Conservation (phyloP, 2,888 invertebrate genomes). For the Elysia crispata region DNA sequence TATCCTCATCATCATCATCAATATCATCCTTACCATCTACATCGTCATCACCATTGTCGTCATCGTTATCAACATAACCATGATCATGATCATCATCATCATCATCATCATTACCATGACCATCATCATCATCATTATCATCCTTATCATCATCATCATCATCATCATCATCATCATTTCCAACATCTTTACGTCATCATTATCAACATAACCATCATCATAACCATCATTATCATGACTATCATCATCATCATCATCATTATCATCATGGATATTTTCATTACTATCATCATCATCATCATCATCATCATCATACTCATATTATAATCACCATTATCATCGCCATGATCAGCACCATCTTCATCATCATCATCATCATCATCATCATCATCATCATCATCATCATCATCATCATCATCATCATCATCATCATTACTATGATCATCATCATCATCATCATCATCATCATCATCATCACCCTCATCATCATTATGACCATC, state of each 20-base stretch:
- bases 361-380: conserved; percentile 29
- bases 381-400: conserved; percentile 26
- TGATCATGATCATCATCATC: background rate
- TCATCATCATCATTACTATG: conserved; percentile 19
- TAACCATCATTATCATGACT: too few species aligned
- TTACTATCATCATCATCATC: background rate
- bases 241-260: conserved; percentile 39
- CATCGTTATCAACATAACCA: background rate
- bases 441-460: conserved; percentile 37
- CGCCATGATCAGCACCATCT: background rate
- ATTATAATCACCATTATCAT: background rate
- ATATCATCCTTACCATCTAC: conserved; percentile 7
- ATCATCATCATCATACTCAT: background rate
- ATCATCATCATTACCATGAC: background rate
- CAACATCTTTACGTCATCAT: conserved; percentile 21
- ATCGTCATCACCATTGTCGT: background rate
- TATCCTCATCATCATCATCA: conserved; percentile 39
- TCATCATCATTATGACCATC: conserved; percentile 36
- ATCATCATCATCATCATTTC: conserved; percentile 1
- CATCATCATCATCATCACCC: background rate
- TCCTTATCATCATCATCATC: conserved; percentile 27
- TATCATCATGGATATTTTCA: conserved; percentile 16
- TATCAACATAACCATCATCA: too few species aligned
- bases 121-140: conserved; percentile 25
- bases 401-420: conserved; percentile 10